Evolutionary conservation across 2,797 vertebrate genomes (phyloP).

Genomic region (Threskiornis aethiopicus): DNA sequence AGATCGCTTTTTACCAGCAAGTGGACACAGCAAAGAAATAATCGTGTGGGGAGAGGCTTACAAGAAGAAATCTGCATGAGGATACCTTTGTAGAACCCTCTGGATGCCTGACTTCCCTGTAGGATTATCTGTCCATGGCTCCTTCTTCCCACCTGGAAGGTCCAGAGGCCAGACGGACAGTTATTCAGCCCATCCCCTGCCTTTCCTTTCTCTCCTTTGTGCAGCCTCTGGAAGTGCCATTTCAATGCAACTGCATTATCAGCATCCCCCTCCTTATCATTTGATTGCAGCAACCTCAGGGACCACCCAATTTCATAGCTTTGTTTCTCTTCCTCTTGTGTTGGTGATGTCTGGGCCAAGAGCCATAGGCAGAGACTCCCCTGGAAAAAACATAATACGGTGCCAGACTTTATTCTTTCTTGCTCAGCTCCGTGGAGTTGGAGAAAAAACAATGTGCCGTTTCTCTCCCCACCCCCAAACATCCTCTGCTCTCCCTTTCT

Average conservation of each 20-base stretch:
- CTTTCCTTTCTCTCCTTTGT: neutral
- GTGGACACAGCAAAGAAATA: neutral
- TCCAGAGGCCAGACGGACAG: neutral
- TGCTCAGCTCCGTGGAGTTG: neutral
- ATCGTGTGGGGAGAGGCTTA: neutral
- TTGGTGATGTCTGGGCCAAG: conserved; percentile 32
- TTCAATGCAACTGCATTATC: conserved; percentile 17
- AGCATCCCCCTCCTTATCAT: conserved; percentile 16
- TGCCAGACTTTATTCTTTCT: conserved; percentile 56
- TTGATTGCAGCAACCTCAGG: conserved; percentile 1
- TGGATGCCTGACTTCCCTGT: neutral
- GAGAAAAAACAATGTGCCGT: conserved; percentile 46
- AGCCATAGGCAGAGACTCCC: conserved; percentile 15
- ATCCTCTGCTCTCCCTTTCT: conserved; percentile 31
- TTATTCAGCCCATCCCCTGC: neutral
- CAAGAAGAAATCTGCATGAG: neutral
- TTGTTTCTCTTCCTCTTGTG: conserved; percentile 53
- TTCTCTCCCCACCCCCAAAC: conserved; percentile 16
- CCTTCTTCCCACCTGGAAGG: neutral
- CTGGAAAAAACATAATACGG: conserved; percentile 25
- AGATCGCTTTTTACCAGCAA: neutral
- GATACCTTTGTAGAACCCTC: neutral
- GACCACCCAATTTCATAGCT: conserved; percentile 32
- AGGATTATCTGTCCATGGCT: neutral
- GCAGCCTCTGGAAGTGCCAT: neutral